Evolutionary conservation across 2,888 invertebrate species (phyloP).

Genomic region (Acholoe squamosa): DNA sequence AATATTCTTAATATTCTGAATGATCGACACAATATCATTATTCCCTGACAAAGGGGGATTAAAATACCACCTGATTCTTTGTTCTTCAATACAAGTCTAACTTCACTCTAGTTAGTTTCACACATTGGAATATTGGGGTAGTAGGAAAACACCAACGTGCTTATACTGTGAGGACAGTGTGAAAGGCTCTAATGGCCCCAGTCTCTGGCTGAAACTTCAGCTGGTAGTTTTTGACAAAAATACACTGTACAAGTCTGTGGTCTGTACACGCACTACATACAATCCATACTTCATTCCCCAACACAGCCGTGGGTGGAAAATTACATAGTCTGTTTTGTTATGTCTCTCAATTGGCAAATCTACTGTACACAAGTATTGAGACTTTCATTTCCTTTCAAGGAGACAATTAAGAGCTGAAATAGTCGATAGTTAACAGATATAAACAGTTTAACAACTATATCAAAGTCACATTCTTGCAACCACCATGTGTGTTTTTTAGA

Average conservation of each 20-base stretch:
- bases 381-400: not conserved
- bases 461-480: not conserved
- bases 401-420: not conserved
- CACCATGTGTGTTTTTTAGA: no score
- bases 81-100: no score
- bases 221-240: conserved; percentile 12
- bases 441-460: not conserved
- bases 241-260: conserved; percentile 49
- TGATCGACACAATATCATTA: no score
- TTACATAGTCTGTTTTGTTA: conserved; percentile 37
- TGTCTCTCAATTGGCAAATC: conserved; percentile 20
- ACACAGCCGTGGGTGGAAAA: not conserved
- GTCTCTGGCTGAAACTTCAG: not conserved
- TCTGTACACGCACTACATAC: not conserved
- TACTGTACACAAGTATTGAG: conserved; percentile 28
- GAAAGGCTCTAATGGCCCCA: not conserved
- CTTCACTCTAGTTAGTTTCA: not conserved
- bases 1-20: no score
- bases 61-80: no score
- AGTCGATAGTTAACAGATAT: not conserved
- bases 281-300: not conserved
- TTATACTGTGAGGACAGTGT: not conserved
- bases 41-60: no score
- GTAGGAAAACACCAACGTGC: not conserved
- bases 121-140: no score